phyloP scores from a whole-genome alignment of 2,113 vertebrate species.

The Cepphus grylle region DNA sequence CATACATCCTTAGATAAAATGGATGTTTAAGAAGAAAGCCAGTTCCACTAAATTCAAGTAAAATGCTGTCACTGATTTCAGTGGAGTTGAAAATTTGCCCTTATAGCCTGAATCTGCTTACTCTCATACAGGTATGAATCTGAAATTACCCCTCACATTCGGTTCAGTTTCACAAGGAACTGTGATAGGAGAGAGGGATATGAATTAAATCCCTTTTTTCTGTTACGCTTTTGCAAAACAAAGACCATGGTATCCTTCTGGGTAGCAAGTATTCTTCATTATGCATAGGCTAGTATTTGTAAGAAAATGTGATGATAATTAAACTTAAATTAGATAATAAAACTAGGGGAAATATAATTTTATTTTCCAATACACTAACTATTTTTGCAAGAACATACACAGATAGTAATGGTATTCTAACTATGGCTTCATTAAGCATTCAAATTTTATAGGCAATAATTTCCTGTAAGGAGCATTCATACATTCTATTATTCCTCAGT shows the following conservation, averaged over 20 bases:
- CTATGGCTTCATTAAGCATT: neutral
- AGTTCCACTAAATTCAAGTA: neutral
- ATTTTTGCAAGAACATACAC: neutral
- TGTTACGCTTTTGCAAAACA: neutral
- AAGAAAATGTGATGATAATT: neutral
- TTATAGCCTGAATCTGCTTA: neutral
- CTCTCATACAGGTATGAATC: neutral
- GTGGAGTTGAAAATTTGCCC: neutral
- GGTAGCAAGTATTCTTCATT: neutral
- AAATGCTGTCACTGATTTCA: neutral
- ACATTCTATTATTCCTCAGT: neutral
- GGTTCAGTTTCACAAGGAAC: neutral
- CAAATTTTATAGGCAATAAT: neutral
- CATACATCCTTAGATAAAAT: neutral
- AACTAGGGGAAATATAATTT: neutral
- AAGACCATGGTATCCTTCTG: neutral
- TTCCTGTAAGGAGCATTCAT: neutral
- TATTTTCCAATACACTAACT: neutral
- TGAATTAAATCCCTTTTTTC: neutral
- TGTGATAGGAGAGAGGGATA: neutral
- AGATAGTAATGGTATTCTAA: neutral
- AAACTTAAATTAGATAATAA: neutral
- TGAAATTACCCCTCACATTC: neutral
- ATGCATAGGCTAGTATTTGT: neutral
- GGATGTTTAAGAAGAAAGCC: neutral